These are phyloP conservation scores for Thrips palmi DNA, from an alignment of 1,140 invertebrate genomes.

Conservation along the genomic window DNA sequence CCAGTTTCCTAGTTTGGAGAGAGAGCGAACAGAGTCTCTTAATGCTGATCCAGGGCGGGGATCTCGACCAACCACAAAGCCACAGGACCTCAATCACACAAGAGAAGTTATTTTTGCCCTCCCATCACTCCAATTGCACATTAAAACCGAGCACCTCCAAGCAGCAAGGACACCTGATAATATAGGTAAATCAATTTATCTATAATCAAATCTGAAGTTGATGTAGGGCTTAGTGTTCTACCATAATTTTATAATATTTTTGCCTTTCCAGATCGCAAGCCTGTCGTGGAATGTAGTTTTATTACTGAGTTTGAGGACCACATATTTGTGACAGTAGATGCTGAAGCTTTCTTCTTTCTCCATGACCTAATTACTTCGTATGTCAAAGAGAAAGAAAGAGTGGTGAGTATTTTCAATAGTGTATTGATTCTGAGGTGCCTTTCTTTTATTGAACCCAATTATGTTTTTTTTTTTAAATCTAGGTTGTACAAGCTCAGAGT, in stretches of 20 bases:
- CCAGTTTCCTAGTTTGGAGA: constrained; percentile 69
- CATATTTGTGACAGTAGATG: constrained; percentile 94
- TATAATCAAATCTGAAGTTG: constrained; percentile 4
- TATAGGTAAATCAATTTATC: constrained; percentile 28
- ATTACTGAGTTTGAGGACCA: constrained; percentile 97
- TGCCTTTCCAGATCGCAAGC: constrained; percentile 49
- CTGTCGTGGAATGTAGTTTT: constrained; percentile 86
- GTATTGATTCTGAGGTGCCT: too few relatives aligned
- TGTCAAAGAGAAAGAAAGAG: constrained; percentile 75
- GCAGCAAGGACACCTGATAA: constrained; percentile 46
- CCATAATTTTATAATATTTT: constrained; percentile 7
- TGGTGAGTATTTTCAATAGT: constrained; percentile 38
- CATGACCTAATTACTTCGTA: constrained; percentile 94
- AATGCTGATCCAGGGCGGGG: constrained; percentile 17
- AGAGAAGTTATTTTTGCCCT: constrained; percentile 90
- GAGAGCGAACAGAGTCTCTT: constrained; percentile 35
- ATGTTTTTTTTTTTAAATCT: too few relatives aligned
- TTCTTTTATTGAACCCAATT: too few relatives aligned
- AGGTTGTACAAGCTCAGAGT: too few relatives aligned
- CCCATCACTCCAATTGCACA: constrained; percentile 76
- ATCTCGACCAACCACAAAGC: constrained; percentile 31
- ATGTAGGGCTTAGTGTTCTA: neutral
- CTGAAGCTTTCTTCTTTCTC: constrained; percentile 92
- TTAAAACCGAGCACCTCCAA: constrained; percentile 85
- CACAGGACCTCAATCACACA: constrained; percentile 69